Conservation (phyloP, 2,113 vertebrate genomes). For the Myotis lucifugus region DNA sequence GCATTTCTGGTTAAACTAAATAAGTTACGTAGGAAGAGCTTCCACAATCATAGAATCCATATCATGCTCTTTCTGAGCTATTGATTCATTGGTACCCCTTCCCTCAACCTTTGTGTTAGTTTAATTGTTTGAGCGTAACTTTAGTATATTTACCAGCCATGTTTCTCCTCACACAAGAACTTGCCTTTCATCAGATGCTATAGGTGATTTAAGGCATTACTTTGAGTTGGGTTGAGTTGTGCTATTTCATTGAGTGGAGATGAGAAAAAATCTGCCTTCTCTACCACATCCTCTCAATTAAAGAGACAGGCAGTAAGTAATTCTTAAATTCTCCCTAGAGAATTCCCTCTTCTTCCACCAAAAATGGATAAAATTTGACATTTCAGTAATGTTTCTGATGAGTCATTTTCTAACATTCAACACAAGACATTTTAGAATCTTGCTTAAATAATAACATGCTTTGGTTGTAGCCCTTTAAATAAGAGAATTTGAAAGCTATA, state of each 20-base stretch:
- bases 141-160: background rate
- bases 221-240: background rate
- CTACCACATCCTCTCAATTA: background rate
- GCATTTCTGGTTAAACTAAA: background rate
- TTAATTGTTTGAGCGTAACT: background rate
- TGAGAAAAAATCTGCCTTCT: background rate
- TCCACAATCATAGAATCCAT: background rate
- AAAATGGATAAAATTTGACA: background rate
- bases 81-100: too few relatives aligned
- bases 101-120: background rate
- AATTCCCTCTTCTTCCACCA: background rate
- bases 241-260: background rate
- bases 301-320: background rate
- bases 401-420: background rate
- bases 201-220: background rate
- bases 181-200: background rate
- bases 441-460: background rate
- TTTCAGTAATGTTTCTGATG: background rate
- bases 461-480: background rate
- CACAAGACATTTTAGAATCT: constrained; percentile 13
- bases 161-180: background rate
- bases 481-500: background rate
- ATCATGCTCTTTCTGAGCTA: background rate
- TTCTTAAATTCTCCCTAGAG: background rate
- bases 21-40: background rate